Evolutionary conservation across 2,888 invertebrate species (phyloP).

Genomic region (Pilophorus perplexus): DNA sequence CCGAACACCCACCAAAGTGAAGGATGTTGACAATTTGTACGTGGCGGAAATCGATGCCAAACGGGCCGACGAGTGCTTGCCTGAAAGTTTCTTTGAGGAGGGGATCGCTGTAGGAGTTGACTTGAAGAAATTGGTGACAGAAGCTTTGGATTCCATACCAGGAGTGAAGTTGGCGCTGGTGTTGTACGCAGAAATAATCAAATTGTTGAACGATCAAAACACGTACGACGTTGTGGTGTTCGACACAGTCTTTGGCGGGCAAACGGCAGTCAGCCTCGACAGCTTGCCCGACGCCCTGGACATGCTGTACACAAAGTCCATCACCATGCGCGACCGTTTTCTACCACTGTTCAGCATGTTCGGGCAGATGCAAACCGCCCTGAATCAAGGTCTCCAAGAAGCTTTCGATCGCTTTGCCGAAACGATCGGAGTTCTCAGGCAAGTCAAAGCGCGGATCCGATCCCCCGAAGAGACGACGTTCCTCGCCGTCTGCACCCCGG

Average conservation of each 20-base stretch:
- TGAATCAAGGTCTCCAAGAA: conserved; percentile 71
- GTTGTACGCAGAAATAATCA: conserved; percentile 99
- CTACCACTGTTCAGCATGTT: conserved; percentile 63
- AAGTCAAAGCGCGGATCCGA: conserved; percentile 93
- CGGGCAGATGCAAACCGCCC: conserved; percentile 78
- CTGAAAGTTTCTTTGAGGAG: too few relatives aligned
- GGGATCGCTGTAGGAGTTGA: conserved; percentile 52
- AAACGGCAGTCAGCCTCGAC: conserved; percentile 81
- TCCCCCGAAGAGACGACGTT: conserved; percentile 98
- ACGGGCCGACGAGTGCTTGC: background rate
- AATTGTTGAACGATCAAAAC: conserved; percentile 97
- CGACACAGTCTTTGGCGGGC: conserved; percentile 99
- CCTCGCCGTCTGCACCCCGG: conserved; percentile 98
- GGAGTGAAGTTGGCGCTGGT: conserved; percentile 99
- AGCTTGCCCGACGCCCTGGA: conserved; percentile 98
- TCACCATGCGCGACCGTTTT: conserved; percentile 87
- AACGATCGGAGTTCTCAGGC: conserved; percentile 49
- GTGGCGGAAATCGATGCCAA: conserved; percentile 97
- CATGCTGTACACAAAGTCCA: conserved; percentile 89
- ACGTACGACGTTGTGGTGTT: conserved; percentile 98
- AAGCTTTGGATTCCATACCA: conserved; percentile 79
- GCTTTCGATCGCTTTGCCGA: conserved; percentile 93
- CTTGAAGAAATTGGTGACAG: background rate
- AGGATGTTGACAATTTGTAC: conserved; percentile 87
- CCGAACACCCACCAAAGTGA: conserved; percentile 84